Conservation (phyloP, 2,113 vertebrate genomes). For the Oceanodroma tethys region DNA sequence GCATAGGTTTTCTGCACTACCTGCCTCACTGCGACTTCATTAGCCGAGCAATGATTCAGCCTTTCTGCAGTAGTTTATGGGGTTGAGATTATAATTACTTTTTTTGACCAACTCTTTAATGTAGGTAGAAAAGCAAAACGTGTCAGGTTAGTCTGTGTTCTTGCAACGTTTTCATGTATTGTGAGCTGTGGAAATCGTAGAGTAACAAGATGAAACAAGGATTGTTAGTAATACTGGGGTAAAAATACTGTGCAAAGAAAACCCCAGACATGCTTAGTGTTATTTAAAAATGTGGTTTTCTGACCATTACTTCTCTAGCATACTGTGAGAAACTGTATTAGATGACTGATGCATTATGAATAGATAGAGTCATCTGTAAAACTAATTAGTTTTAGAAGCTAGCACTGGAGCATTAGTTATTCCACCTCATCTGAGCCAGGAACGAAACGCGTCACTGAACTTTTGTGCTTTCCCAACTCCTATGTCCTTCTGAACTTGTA, state of each 20-base stretch:
- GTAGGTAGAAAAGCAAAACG: not conserved
- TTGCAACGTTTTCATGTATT: not conserved
- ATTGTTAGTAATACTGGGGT: not conserved
- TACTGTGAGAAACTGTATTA: not conserved
- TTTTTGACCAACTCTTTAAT: not conserved
- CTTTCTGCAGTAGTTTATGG: not conserved
- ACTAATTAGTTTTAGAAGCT: not conserved
- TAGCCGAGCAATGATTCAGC: not conserved
- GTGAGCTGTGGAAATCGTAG: not conserved
- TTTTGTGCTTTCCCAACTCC: not conserved
- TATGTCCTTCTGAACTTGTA: not conserved
- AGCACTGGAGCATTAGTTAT: not conserved
- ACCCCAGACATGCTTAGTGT: not conserved
- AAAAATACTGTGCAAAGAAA: not conserved
- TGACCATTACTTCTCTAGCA: not conserved
- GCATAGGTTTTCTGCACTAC: not conserved
- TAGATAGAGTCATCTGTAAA: not conserved
- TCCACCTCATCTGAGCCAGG: not conserved
- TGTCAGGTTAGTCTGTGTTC: not conserved
- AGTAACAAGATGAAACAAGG: not conserved
- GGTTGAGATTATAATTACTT: not conserved
- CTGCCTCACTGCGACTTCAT: not conserved
- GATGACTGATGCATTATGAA: not conserved
- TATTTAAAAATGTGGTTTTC: not conserved
- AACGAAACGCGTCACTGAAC: not conserved